Evolutionary conservation across 2,888 invertebrate genomes (phyloP), one percentile per base, ranked within the genome.

Genomic region (Rhorus exstirpatorius): DNA sequence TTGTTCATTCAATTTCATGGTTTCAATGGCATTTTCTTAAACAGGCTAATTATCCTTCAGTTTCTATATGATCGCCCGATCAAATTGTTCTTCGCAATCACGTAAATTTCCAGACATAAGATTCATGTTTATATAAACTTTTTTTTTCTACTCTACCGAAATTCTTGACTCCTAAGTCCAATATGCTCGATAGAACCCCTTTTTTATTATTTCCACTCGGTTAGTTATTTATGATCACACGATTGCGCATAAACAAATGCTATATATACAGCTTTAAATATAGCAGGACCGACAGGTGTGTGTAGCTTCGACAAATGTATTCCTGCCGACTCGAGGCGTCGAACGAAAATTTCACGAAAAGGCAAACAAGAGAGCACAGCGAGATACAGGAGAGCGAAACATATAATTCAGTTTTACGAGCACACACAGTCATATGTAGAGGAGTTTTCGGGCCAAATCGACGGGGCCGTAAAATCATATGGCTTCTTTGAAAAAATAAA

Each of bases 351-450:
- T 78, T 44, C 71, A 63, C 35, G 35, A 35, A 67, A 67, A 46
- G n/a, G 12, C 51, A 38, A 12, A 10, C 24, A 38, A 49, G 17
- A 58, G n/a, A 31, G 17, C 60, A 44, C 65, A 68, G n/a, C n/a
- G 44, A 49, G 17, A 49, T 53, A 46, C 67, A 44, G 46, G 53
- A 24, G 63, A 61, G 58, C 58, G 46, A 84, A 72, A n/a, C n/a
- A 77, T 86, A 86, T 87, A 85, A 88, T 88, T 89, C 87, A 86
- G 81, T 87, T 88, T 88, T 89, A 89, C 85, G 86, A 87, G 82
- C 83, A 19, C 26, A 26, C 61, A 19, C 1, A n/a, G n/a, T 19
- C 17, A 60, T 19, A 12, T 60, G 19, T 41, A 3, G 19, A 38
- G 8, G n/a, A 26, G 1, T n/a, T 55, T 31, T 12, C 38, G 4